Evolutionary conservation across 2,113 vertebrate species (phyloP).

Genomic region (Phyllostomus hastatus): DNA sequence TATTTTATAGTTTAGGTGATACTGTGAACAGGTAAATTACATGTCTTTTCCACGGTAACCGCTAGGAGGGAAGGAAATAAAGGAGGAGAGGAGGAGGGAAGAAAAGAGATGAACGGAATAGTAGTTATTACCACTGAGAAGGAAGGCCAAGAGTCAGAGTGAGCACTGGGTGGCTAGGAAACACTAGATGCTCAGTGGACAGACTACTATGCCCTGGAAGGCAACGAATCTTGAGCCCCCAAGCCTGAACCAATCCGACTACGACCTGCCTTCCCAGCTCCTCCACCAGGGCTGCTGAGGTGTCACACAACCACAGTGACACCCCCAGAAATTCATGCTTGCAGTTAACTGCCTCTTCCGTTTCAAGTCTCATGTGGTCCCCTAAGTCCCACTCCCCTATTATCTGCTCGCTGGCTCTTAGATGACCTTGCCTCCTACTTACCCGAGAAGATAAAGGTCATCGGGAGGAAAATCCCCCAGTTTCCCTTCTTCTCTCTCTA

Average conservation of each 20-base stretch:
- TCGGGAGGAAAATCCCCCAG: neutral
- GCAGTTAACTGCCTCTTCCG: neutral
- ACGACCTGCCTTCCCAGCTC: neutral
- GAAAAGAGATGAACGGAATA: neutral
- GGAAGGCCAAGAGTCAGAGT: neutral
- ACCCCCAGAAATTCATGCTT: neutral
- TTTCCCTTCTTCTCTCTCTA: neutral
- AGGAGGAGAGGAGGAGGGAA: neutral
- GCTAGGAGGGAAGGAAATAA: neutral
- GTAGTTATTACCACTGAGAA: neutral
- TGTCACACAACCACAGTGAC: neutral
- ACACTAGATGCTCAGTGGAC: conserved; percentile 9
- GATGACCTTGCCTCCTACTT: neutral
- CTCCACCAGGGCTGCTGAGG: neutral
- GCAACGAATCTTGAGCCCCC: neutral
- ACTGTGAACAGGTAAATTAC: conserved; percentile 23
- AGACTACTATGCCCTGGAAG: neutral
- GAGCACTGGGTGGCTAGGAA: neutral
- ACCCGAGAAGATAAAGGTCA: neutral
- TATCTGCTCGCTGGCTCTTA: neutral
- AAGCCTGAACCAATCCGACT: neutral
- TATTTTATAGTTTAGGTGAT: conserved; percentile 31
- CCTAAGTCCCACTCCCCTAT: neutral
- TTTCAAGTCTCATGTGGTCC: neutral
- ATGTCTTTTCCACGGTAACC: neutral